A percentile compares a stretch with the other conserved stretches of the same genome.
phyloP scores from a whole-genome alignment of 2,888 invertebrate species.

The Eurytoma californica region DNA sequence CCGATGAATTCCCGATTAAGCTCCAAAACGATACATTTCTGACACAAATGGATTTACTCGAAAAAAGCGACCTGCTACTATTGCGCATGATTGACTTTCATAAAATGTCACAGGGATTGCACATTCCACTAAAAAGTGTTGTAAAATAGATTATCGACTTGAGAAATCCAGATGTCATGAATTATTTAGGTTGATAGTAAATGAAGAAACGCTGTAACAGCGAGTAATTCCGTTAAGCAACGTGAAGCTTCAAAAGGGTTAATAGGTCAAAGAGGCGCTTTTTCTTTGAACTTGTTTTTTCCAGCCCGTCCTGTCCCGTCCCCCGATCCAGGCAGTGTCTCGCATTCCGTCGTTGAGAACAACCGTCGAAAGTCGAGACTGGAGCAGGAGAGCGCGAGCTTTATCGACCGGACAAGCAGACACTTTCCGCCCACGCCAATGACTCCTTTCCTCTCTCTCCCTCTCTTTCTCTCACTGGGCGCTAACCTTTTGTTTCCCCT shows the following conservation, averaged over 20 bases:
- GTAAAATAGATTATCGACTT: neutral
- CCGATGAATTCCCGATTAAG: slow-evolving; percentile 46
- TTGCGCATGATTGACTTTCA: slow-evolving; percentile 1
- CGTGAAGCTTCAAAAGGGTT: slow-evolving; percentile 44
- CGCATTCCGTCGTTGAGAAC: neutral
- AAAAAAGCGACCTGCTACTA: slow-evolving; percentile 3
- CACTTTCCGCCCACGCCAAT: slow-evolving; percentile 43
- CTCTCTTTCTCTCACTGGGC: slow-evolving; percentile 15
- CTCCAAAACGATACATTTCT: slow-evolving; percentile 24
- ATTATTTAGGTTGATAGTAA: no score
- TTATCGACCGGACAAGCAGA: slow-evolving; percentile 51
- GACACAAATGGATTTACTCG: slow-evolving; percentile 44
- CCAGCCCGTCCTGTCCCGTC: neutral
- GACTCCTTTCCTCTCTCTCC: slow-evolving; percentile 15
- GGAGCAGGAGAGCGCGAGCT: slow-evolving; percentile 46
- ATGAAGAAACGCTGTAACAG: no score
- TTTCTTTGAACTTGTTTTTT: slow-evolving; percentile 42
- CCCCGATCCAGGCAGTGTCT: neutral
- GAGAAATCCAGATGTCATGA: neutral
- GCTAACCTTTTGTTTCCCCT: slow-evolving; percentile 9
- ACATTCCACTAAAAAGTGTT: no score
- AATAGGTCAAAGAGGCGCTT: slow-evolving; percentile 39
- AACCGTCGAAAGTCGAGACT: slow-evolving; percentile 47
- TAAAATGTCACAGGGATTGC: neutral
- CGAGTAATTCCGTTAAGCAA: slow-evolving; percentile 39